These are phyloP conservation scores for Cyprinus carpio DNA, from an alignment of 2,113 vertebrate species.

Conservation along the genomic window DNA sequence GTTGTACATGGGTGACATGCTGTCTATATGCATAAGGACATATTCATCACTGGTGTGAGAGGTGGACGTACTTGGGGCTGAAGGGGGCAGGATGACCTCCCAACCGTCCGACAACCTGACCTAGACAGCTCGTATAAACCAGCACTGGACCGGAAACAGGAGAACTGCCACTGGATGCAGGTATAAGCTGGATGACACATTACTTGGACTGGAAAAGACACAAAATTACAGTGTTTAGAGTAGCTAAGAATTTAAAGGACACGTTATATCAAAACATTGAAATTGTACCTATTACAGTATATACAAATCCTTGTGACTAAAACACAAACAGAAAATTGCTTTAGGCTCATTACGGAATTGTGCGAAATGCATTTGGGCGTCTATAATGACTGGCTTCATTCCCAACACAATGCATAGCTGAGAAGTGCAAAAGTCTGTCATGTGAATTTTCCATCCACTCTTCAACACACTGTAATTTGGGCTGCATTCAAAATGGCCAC, in stretches of 20 bases:
- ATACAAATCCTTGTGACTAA: slow-evolving; percentile 7
- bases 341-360: slow-evolving; percentile 1
- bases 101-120: neutral
- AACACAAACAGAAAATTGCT: slow-evolving; percentile 2
- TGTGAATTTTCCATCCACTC: slow-evolving; percentile 63
- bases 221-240: neutral
- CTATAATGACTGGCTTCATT: slow-evolving; percentile 36
- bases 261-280: neutral
- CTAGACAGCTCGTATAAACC: neutral
- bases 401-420: slow-evolving; percentile 16
- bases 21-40: slow-evolving; percentile 65
- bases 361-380: slow-evolving; percentile 17
- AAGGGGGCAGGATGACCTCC: neutral
- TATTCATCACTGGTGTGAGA: slow-evolving; percentile 56
- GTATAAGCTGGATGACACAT: slow-evolving; percentile 26
- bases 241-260: neutral
- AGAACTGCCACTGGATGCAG: neutral
- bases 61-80: neutral
- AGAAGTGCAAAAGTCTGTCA: slow-evolving; percentile 51
- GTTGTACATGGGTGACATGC: slow-evolving; percentile 61
- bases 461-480: slow-evolving; percentile 71
- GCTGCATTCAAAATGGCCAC: slow-evolving; percentile 67
- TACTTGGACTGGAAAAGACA: neutral
- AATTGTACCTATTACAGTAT: neutral
- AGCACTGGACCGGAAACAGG: neutral